Base-by-base conservation (phyloP, 2,797 vertebrate species). In the Diglossa cyanea region DNA sequence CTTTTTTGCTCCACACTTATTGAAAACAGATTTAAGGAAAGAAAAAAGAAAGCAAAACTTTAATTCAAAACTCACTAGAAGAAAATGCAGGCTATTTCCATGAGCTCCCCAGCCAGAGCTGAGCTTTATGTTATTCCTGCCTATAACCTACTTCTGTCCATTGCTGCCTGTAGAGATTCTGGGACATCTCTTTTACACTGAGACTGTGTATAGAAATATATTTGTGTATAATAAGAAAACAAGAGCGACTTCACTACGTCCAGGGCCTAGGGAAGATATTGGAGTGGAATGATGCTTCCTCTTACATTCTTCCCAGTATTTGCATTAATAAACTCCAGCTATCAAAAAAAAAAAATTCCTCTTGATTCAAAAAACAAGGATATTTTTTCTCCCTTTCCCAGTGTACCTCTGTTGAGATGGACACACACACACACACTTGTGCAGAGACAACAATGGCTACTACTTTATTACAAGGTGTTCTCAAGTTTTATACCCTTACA, bases 1-100 rank as follows among this genome's bases (percentile, higher is more conserved):
- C 75, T 96, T 94, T 96, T 95, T 89, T 92, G 86, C 66, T 90
- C 65, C 19, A 13, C n/a, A 39, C 72, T 95, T 96, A 97, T 95
- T 96, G 92, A 95, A 95, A 96, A 90, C 96, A 96, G 90, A 90
- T 88, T 94, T 58, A 93, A 91, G 9, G 44, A 15, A 62, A 72
- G 55, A 44, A 93, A 83, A 94, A 93, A 78, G 62, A 82, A 86
- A 87, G 67, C 54, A 92, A 95, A 91, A 93, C 84, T 91, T 87
- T 71, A 94, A 88, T 94, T 91, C 76, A 70, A 74, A 93, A 72
- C 77, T 93, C 74, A 26, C 79, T 77, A 65, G 77, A 67, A 93
- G 88, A 93, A 95, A 96, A 94, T 19, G 39, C 75, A 78, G 70
- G 35, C 67, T 72, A 7, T 92, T 89, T 89, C 60, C 78, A 53